Base-by-base conservation (phyloP, 1,140 invertebrate genomes). In the Bombus polaris region DNA sequence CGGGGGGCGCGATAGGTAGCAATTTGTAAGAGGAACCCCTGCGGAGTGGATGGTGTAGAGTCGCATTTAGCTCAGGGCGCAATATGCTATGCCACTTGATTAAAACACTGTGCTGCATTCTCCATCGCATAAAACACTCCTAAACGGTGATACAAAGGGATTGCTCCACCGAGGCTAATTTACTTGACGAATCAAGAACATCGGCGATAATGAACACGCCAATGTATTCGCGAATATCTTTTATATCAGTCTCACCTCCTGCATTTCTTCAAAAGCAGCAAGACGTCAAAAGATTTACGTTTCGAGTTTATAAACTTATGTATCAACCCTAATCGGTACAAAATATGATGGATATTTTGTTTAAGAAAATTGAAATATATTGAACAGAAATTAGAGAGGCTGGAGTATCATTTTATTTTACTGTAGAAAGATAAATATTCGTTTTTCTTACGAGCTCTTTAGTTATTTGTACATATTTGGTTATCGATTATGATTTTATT, bases 81-180 rank as follows among this genome's bases (percentile, higher is more conserved):
- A 93, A 94, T 94, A 93, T 94, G 92, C 89, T 93, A 62, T 85
- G 88, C 87, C 90, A 92, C 92, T 94, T 94, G 93, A 94, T 94
- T 93, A 93, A 93, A 93, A 93, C 90, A 90, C 90, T 81, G 89
- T 87, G 86, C 87, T 89, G 86, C 88, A 87, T 87, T 71, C 85
- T 90, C 80, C 86, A 73, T 73, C 86, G 78, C 66, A 88, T 91
- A 90, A 90, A 93, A 91, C 78, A 88, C 83, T 91, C 71, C 78
- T 85, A 87, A 90, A 86, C 87, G 77, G 75, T 25, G 75, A 72
- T 81, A 86, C 86, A 78, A 82, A 80, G 80, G 79, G 83, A 90
- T 83, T 87, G 74, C 73, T 88, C 83, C 73, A 22, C 65, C 42
- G 78, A 87, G 79, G 66, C 78, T 90, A 90, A 90, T 88, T 90